phyloP scores from a whole-genome alignment of 37 sponge, comb jelly and placozoan species.

The Cladorhizidae sp. region DNA sequence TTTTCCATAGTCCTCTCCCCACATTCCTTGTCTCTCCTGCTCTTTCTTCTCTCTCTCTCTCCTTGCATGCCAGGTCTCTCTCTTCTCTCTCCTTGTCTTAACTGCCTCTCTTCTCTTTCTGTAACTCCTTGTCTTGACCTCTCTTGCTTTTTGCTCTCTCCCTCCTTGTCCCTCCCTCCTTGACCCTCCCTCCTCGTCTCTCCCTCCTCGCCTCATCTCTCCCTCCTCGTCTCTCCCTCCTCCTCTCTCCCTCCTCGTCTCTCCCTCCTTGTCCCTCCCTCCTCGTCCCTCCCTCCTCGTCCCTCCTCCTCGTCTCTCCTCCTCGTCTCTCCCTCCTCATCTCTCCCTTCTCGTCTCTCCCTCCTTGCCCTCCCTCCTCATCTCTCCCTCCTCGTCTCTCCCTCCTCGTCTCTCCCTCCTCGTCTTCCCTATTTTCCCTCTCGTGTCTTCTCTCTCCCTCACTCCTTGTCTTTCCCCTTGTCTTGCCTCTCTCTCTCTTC shows the following conservation, averaged over 20 bases:
- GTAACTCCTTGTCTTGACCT: neutral
- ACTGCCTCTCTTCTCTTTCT: constrained; percentile 4
- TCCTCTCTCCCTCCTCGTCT: neutral
- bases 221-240: neutral
- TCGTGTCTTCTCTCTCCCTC: neutral
- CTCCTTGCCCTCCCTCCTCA: neutral
- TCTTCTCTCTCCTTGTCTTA: neutral
- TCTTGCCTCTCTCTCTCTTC: no score
- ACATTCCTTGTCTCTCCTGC: neutral
- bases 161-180: neutral
- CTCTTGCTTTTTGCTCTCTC: neutral
- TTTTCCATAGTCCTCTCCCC: neutral
- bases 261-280: neutral
- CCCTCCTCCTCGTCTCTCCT: neutral
- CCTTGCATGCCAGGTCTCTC: neutral
- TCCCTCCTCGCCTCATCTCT: neutral
- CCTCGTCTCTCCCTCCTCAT: neutral
- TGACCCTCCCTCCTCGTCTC: neutral
- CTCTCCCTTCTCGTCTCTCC: neutral
- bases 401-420: neutral
- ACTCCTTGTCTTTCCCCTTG: neutral
- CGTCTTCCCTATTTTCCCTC: neutral
- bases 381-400: neutral
- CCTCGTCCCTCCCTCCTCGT: neutral
- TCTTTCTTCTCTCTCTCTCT: constrained; percentile 11